Percentiles rank a stretch among this genome's conserved stretches.
Evolutionary conservation across 2,888 invertebrate genomes (phyloP).

Genomic region (Branchellion lobata): DNA sequence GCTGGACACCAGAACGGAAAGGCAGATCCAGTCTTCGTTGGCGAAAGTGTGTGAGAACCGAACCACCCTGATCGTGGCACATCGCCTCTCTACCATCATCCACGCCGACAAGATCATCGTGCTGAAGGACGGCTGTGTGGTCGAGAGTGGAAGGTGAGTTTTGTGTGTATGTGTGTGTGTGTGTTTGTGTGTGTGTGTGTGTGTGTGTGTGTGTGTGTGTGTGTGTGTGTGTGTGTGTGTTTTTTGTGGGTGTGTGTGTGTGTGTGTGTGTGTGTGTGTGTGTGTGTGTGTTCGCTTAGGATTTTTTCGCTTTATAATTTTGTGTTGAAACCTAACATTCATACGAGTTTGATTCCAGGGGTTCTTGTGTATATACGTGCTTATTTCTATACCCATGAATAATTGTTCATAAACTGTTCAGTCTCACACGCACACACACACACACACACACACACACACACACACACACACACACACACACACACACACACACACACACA

Average conservation of each 20-base stretch:
- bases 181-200: neutral
- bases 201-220: neutral
- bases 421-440: slow-evolving; percentile 35
- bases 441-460: slow-evolving; percentile 26
- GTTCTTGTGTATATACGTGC: neutral
- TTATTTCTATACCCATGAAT: neutral
- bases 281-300: neutral
- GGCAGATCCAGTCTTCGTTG: slow-evolving; percentile 80
- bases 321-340: neutral
- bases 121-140: slow-evolving; percentile 83
- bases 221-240: neutral
- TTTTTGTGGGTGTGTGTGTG: neutral
- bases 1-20: slow-evolving; percentile 89
- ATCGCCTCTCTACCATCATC: slow-evolving; percentile 85
- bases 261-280: neutral
- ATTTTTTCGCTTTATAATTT: neutral
- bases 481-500: slow-evolving; percentile 63
- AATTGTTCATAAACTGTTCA: neutral
- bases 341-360: neutral
- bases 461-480: slow-evolving; percentile 8
- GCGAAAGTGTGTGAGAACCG: slow-evolving; percentile 77
- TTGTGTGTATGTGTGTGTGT: slow-evolving; percentile 64
- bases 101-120: slow-evolving; percentile 93
- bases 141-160: slow-evolving; percentile 85
- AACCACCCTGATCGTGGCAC: slow-evolving; percentile 90